These are phyloP conservation scores for Drosophila colorata DNA, from an alignment of 2,888 invertebrate species.

Conservation along the genomic window DNA sequence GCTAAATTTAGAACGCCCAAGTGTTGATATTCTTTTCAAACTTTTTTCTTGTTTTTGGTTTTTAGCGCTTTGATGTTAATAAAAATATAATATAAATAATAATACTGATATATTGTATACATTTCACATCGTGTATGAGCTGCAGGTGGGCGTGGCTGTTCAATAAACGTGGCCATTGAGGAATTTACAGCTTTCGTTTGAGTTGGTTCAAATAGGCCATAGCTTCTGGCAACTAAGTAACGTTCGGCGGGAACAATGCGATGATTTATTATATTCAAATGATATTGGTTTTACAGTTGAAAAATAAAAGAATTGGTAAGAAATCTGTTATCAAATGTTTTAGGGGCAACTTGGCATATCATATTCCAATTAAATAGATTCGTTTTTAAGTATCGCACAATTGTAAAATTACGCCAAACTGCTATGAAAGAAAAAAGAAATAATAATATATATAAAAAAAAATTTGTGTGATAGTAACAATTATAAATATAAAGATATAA, in stretches of 20 bases:
- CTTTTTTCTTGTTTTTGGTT: slow-evolving; percentile 11
- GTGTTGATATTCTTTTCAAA: slow-evolving; percentile 30
- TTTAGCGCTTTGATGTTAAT: slow-evolving; percentile 51
- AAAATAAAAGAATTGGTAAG: too few relatives aligned
- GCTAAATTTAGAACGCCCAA: slow-evolving; percentile 59
- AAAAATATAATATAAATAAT: slow-evolving; percentile 20
- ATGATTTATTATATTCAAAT: slow-evolving; percentile 1
- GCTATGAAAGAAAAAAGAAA: too few relatives aligned
- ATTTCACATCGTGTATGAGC: neutral
- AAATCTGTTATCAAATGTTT: neutral
- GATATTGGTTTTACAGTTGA: too few relatives aligned
- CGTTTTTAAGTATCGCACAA: too few relatives aligned
- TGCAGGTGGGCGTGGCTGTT: slow-evolving; percentile 6
- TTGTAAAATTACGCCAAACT: too few relatives aligned
- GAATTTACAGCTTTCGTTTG: slow-evolving; percentile 1
- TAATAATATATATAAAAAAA: too few relatives aligned
- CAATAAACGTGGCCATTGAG: neutral
- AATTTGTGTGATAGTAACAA: too few relatives aligned
- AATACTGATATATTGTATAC: slow-evolving; percentile 3
- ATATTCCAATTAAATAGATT: neutral
- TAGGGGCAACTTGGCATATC: too few relatives aligned
- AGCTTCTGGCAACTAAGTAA: neutral
- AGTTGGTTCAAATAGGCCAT: slow-evolving; percentile 7
- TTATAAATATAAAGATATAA: too few relatives aligned
- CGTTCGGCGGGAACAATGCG: slow-evolving; percentile 1